Percentiles rank a stretch among this genome's conserved stretches.
These are phyloP conservation scores for Hyppa rectilinea DNA, from an alignment of 2,888 invertebrate genomes.

Conservation along the genomic window DNA sequence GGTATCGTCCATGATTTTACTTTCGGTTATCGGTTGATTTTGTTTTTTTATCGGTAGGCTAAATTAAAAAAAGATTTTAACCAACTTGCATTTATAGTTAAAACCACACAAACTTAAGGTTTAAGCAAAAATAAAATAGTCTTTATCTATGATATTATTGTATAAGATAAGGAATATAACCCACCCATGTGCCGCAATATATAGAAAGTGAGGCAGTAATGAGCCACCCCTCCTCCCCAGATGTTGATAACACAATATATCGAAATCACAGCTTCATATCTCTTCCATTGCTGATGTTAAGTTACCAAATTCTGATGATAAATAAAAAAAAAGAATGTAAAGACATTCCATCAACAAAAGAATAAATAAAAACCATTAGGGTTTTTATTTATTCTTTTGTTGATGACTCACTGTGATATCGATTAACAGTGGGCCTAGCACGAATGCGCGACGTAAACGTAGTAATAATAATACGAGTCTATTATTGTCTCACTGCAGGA, in stretches of 20 bases:
- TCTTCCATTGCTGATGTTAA: not conserved
- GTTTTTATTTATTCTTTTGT: too few species aligned
- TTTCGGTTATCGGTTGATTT: too few species aligned
- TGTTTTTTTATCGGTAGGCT: too few species aligned
- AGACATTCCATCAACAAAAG: conserved; percentile 17
- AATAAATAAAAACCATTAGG: conserved; percentile 26
- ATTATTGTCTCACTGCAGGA: not conserved
- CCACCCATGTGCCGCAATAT: not conserved
- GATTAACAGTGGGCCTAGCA: not conserved
- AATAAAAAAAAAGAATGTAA: conserved; percentile 4
- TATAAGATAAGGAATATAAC: not conserved
- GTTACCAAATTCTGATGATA: not conserved
- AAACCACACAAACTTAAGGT: too few species aligned
- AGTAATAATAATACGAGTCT: not conserved
- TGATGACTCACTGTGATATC: conserved; percentile 28
- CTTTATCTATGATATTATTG: not conserved
- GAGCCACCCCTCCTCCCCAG: not conserved
- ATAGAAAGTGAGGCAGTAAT: not conserved
- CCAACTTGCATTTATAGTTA: too few species aligned
- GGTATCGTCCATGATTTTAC: not conserved
- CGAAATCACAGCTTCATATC: not conserved
- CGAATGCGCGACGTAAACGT: not conserved
- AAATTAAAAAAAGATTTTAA: too few species aligned
- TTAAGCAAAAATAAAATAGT: too few species aligned
- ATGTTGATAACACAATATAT: not conserved